phyloP scores from a whole-genome alignment of 2,888 invertebrate genomes.

The Eurytoma adleriae region DNA sequence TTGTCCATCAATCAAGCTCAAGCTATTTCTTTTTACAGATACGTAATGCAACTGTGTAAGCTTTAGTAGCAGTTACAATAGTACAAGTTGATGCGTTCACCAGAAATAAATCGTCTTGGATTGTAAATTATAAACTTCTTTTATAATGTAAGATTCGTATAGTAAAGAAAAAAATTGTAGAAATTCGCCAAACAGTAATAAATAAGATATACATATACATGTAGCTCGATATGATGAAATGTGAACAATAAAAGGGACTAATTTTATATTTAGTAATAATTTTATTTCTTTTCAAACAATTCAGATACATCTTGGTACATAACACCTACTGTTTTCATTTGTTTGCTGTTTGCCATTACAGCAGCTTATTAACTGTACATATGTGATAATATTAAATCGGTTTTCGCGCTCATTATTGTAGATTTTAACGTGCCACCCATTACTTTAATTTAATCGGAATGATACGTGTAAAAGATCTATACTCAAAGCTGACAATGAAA shows the following conservation, averaged over 20 bases:
- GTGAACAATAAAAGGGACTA: background rate
- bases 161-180: no score
- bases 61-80: background rate
- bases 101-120: no score
- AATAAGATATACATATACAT: no score
- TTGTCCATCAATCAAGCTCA: no score
- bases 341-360: constrained; percentile 48
- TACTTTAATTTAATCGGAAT: constrained; percentile 33
- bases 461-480: constrained; percentile 48
- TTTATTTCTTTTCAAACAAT: constrained; percentile 70
- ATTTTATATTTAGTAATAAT: constrained; percentile 66
- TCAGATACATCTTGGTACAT: constrained; percentile 72
- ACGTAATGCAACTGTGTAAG: no score
- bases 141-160: no score
- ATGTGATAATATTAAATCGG: constrained; percentile 68
- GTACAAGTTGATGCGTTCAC: no score
- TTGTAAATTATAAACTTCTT: no score
- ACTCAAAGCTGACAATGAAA: constrained; percentile 41
- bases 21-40: no score
- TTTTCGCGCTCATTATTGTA: constrained; percentile 59
- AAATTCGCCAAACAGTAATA: no score
- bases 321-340: constrained; percentile 65
- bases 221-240: background rate
- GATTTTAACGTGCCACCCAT: constrained; percentile 38
- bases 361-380: constrained; percentile 62